Evolutionary conservation across 1,140 invertebrate species (phyloP).

Genomic region (Acromyrmex echinatior): DNA sequence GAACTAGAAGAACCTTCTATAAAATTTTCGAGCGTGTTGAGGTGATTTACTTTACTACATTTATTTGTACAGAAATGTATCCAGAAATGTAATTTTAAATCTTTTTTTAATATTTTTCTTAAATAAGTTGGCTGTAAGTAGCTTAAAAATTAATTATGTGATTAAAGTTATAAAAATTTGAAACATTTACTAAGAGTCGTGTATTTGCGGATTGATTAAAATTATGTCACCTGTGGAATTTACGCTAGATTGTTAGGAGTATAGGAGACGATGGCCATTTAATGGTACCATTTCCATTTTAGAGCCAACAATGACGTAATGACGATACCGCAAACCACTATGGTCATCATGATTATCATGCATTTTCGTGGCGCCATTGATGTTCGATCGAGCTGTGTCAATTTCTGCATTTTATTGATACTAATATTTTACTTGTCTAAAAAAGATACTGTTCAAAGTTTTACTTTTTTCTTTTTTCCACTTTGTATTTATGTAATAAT

Average conservation of each 20-base stretch:
- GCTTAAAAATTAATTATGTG: background rate
- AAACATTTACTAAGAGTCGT: background rate
- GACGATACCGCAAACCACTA: constrained; percentile 61
- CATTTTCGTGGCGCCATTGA: constrained; percentile 51
- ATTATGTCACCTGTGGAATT: constrained; percentile 47
- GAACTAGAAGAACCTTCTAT: background rate
- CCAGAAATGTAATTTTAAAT: background rate
- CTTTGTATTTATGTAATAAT: background rate
- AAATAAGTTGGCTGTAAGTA: background rate
- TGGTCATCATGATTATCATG: constrained; percentile 39
- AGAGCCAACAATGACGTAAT: constrained; percentile 73
- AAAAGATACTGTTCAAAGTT: background rate
- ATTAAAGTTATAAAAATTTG: background rate
- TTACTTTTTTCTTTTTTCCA: background rate
- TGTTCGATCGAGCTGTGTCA: constrained; percentile 9
- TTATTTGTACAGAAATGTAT: background rate
- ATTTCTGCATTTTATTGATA: constrained; percentile 21
- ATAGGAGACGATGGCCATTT: constrained; percentile 69
- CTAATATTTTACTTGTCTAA: background rate
- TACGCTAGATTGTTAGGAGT: constrained; percentile 56
- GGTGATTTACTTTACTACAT: background rate
- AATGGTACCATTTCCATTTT: constrained; percentile 72
- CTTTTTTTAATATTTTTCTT: background rate
- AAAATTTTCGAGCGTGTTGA: background rate
- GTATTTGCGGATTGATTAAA: constrained; percentile 51